Percentiles rank a stretch among this genome's conserved stretches.
Evolutionary conservation across 2,797 vertebrate genomes (phyloP).

Genomic region (Sebastiscus tertius): DNA sequence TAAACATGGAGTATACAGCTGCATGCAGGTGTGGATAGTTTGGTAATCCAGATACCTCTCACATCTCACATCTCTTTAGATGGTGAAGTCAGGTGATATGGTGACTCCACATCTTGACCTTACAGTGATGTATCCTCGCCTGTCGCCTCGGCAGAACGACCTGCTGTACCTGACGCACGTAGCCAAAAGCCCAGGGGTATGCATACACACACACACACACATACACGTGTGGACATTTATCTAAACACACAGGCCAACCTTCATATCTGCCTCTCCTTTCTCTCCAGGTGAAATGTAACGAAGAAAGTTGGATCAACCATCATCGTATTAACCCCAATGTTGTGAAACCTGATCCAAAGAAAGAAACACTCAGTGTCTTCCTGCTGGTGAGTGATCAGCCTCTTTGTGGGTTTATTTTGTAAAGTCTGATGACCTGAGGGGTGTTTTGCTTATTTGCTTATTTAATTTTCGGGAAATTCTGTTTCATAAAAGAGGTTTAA

Average conservation of each 20-base stretch:
- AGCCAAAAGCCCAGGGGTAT: constrained; percentile 58
- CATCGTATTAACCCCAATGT: constrained; percentile 66
- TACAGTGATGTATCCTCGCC: constrained; percentile 85
- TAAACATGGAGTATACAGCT: not conserved
- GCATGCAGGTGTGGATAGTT: not conserved
- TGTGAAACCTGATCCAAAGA: constrained; percentile 65
- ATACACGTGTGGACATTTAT: not conserved
- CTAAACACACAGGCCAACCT: not conserved
- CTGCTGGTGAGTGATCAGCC: constrained; percentile 76
- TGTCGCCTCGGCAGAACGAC: constrained; percentile 81
- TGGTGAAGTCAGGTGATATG: constrained; percentile 82
- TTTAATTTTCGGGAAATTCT: not conserved
- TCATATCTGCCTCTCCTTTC: not conserved
- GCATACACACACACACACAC: not conserved
- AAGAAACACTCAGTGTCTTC: constrained; percentile 83
- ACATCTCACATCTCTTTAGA: constrained; percentile 71
- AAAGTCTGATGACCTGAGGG: not conserved
- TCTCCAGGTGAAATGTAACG: constrained; percentile 83
- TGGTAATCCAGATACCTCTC: not conserved
- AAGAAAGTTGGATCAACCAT: constrained; percentile 75
- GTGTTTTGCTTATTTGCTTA: not conserved
- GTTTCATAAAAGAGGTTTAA: too few relatives aligned
- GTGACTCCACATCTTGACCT: constrained; percentile 85
- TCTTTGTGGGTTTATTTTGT: not conserved
- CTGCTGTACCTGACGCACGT: constrained; percentile 88